A percentile compares a stretch with the other conserved stretches of the same genome.
Conservation (phyloP, 2,888 invertebrate species). For the Deilephila porcellus region DNA sequence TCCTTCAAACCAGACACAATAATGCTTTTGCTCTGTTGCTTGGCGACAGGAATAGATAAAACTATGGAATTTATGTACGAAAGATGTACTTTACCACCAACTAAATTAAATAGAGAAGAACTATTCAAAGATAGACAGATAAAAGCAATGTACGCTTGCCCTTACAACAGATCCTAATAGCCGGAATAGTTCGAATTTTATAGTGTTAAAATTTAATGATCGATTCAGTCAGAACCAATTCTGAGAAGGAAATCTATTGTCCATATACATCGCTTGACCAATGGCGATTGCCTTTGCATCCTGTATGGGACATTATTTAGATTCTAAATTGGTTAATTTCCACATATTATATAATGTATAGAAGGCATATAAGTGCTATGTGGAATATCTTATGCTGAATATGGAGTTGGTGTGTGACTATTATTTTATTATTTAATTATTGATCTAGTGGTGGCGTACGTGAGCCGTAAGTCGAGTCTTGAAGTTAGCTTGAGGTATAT, state of each 20-base stretch:
- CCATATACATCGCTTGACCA: slow-evolving; percentile 45
- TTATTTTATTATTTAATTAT: not conserved
- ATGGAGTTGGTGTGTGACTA: not conserved
- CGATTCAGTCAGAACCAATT: slow-evolving; percentile 42
- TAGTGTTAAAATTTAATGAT: slow-evolving; percentile 25
- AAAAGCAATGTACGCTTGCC: not conserved
- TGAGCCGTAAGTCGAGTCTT: too few relatives aligned
- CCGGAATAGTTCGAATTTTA: slow-evolving; percentile 18
- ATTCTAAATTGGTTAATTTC: slow-evolving; percentile 65
- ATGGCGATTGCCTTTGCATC: slow-evolving; percentile 51
- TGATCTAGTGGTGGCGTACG: not conserved
- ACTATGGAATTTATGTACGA: too few relatives aligned
- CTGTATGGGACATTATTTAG: slow-evolving; percentile 53
- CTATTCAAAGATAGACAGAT: not conserved
- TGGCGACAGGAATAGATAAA: too few relatives aligned
- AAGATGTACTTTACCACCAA: too few relatives aligned
- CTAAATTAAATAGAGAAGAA: too few relatives aligned
- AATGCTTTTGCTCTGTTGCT: too few relatives aligned
- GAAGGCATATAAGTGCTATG: slow-evolving; percentile 25
- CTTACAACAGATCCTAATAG: slow-evolving; percentile 1
- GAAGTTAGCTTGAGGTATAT: too few relatives aligned
- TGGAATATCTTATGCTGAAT: not conserved
- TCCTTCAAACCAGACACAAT: too few relatives aligned
- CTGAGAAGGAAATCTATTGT: slow-evolving; percentile 43
- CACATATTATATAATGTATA: slow-evolving; percentile 17